Conservation (phyloP, 2,113 vertebrate genomes). For the Sylvicapra grimmia region DNA sequence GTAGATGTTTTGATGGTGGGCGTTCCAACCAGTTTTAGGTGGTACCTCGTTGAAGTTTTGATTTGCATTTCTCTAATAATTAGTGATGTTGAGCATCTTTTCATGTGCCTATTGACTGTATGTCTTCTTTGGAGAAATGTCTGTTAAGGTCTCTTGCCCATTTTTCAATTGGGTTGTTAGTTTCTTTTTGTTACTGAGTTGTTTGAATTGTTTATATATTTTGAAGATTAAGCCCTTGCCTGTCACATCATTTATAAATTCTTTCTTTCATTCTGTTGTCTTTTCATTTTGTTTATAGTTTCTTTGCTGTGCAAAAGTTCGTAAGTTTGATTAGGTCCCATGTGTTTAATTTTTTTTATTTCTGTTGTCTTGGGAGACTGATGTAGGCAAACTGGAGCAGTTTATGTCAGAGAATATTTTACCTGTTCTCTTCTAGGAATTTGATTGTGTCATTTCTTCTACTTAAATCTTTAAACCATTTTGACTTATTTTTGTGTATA, state of each 20-base stretch:
- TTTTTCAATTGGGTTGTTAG: not conserved
- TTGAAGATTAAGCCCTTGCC: not conserved
- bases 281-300: not conserved
- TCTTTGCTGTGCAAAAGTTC: not conserved
- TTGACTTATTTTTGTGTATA: not conserved
- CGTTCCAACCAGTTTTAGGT: not conserved
- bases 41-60: not conserved
- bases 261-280: not conserved
- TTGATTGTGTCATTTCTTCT: not conserved
- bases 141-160: not conserved
- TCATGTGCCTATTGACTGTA: not conserved
- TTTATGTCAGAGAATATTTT: not conserved
- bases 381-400: not conserved
- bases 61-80: not conserved
- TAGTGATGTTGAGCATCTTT: not conserved
- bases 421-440: not conserved
- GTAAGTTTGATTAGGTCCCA: not conserved
- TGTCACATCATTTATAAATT: not conserved
- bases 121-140: not conserved
- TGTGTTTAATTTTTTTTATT: not conserved
- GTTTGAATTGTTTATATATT: not conserved
- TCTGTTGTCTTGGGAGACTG: not conserved
- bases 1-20: not conserved
- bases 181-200: not conserved
- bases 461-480: not conserved